Evolutionary conservation across 2,797 vertebrate genomes (phyloP).

Genomic region (Peromyscus attwateri): DNA sequence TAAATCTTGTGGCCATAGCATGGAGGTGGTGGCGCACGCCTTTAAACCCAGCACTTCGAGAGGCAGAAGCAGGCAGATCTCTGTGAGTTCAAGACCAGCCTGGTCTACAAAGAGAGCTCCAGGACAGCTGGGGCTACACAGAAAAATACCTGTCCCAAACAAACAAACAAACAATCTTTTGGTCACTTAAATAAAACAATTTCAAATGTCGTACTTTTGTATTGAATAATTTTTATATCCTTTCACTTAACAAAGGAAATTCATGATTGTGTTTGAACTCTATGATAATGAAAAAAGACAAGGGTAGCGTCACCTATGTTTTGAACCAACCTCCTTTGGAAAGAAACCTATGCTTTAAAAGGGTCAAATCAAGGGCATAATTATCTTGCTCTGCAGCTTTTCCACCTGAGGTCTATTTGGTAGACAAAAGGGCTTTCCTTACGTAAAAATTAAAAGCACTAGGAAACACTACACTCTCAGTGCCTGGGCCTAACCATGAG

Average conservation of each 20-base stretch:
- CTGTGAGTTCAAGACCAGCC: not conserved
- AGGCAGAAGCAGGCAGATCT: not conserved
- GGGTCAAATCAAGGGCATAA: rapidly evolving
- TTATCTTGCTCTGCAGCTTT: not conserved
- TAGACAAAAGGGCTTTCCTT: not conserved
- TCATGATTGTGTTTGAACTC: not conserved
- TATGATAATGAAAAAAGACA: not conserved
- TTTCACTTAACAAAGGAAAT: not conserved
- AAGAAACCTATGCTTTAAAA: not conserved
- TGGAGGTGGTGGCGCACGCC: too few relatives aligned
- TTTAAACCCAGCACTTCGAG: too few relatives aligned
- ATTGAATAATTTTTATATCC: not conserved
- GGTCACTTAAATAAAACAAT: slow-evolving; percentile 11
- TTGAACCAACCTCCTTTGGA: not conserved
- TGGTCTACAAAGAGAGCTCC: not conserved
- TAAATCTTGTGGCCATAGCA: not conserved
- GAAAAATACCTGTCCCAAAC: not conserved
- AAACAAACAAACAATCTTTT: not conserved
- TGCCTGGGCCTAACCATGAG: not conserved
- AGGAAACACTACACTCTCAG: rapidly evolving
- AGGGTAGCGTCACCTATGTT: too few relatives aligned
- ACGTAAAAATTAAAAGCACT: not conserved
- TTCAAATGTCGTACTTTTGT: not conserved
- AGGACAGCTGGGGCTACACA: not conserved
- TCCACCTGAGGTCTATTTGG: not conserved